Percentiles rank a stretch among this genome's conserved stretches.
These are phyloP conservation scores for Lomographa bimaculata DNA, from an alignment of 2,888 invertebrate species.

Conservation along the genomic window DNA sequence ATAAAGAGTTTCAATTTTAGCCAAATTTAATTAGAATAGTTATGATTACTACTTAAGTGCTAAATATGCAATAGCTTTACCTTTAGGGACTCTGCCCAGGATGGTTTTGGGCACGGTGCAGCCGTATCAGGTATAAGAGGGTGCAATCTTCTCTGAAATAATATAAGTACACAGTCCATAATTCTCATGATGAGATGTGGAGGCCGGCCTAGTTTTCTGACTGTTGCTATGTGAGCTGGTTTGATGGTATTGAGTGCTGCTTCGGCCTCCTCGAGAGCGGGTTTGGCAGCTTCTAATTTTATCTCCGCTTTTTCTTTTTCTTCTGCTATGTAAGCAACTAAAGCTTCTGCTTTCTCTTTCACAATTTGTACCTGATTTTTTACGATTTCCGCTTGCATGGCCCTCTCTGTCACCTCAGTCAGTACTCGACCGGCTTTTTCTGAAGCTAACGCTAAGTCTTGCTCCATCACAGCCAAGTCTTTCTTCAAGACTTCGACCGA, in stretches of 20 bases:
- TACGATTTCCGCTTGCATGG: constrained; percentile 97
- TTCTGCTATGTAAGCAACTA: constrained; percentile 93
- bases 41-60: no score
- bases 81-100: constrained; percentile 98
- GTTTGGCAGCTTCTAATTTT: constrained; percentile 97
- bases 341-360: constrained; percentile 96
- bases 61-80: no score
- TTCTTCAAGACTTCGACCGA: constrained; percentile 96
- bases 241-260: constrained; percentile 97
- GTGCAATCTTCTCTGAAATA: constrained; percentile 95
- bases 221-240: constrained; percentile 97
- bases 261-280: constrained; percentile 97
- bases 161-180: constrained; percentile 97
- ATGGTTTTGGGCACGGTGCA: constrained; percentile 94
- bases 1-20: background rate
- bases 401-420: constrained; percentile 95
- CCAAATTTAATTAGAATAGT: no score
- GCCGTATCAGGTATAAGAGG: constrained; percentile 91
- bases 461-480: constrained; percentile 97
- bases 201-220: constrained; percentile 96
- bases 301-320: constrained; percentile 96
- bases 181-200: constrained; percentile 99
- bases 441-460: constrained; percentile 95
- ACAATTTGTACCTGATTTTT: constrained; percentile 98
- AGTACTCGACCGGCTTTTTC: constrained; percentile 95